These are phyloP conservation scores for Myioborus melanocephalus DNA, from an alignment of 2,797 vertebrate genomes.

Conservation along the genomic window DNA sequence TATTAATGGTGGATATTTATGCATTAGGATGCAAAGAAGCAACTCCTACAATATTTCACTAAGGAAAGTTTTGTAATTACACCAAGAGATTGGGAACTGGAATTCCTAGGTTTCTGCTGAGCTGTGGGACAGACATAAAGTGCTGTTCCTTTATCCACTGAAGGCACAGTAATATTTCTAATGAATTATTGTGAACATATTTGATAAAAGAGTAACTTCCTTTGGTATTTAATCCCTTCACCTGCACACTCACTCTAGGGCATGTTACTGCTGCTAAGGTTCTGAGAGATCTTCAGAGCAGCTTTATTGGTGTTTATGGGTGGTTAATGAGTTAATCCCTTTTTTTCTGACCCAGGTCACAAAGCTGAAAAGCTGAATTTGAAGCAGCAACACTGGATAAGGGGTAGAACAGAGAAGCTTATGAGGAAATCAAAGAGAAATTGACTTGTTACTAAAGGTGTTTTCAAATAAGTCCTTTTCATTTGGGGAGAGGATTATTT, in stretches of 20 bases:
- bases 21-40: background rate
- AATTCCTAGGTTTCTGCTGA: background rate
- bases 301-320: background rate
- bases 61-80: background rate
- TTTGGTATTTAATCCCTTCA: background rate
- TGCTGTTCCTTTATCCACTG: background rate
- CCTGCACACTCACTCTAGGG: background rate
- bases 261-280: background rate
- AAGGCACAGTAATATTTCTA: background rate
- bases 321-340: background rate
- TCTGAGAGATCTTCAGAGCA: background rate
- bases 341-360: background rate
- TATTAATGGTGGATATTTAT: constrained; percentile 5
- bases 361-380: background rate
- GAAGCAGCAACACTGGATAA: background rate
- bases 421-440: background rate
- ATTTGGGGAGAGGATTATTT: background rate
- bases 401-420: background rate
- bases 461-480: background rate
- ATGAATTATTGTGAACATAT: background rate
- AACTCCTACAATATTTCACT: background rate
- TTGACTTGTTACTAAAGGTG: background rate
- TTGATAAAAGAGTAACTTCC: background rate
- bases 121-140: background rate
- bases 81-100: background rate